phyloP scores from a whole-genome alignment of 2,113 vertebrate genomes.

The Dromaius novaehollandiae region DNA sequence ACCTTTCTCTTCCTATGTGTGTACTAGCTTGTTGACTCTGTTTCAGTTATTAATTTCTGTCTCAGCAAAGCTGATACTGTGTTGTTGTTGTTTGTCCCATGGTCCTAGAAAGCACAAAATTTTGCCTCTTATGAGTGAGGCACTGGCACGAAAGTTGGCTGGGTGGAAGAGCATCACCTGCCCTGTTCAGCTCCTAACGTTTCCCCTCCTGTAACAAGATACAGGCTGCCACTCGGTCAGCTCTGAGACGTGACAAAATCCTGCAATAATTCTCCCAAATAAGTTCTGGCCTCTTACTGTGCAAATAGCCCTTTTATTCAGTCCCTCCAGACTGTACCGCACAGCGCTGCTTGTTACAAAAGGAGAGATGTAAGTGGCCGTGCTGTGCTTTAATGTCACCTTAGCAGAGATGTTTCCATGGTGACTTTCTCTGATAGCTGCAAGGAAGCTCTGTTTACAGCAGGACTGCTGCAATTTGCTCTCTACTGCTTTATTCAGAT shows the following conservation, averaged over 20 bases:
- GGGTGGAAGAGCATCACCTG: background rate
- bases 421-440: conserved; percentile 17
- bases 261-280: background rate
- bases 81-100: no score
- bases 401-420: conserved; percentile 18
- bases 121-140: no score
- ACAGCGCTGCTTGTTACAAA: background rate
- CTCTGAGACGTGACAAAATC: background rate
- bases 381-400: background rate
- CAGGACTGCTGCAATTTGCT: background rate
- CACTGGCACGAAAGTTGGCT: background rate
- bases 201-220: background rate
- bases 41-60: no score
- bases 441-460: background rate
- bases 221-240: background rate
- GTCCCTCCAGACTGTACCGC: background rate
- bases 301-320: background rate
- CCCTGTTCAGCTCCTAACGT: background rate
- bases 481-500: background rate
- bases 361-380: background rate
- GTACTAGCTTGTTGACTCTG: background rate
- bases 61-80: no score
- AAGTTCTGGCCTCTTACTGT: background rate
- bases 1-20: background rate
- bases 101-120: no score